Conservation (phyloP, 1,140 invertebrate species). For the Carposina sasakii region DNA sequence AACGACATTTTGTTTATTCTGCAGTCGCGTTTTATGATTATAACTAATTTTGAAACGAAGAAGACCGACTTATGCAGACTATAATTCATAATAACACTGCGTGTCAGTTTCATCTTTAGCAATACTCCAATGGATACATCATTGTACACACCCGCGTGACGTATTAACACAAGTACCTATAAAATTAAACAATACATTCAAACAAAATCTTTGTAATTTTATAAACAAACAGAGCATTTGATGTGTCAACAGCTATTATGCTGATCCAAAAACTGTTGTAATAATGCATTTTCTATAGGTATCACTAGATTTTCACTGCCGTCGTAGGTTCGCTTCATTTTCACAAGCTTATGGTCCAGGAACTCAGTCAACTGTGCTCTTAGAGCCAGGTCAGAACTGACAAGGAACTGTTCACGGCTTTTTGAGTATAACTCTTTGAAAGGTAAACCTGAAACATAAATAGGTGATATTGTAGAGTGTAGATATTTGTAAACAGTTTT, state of each 20-base stretch:
- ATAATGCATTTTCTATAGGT: conserved; percentile 81
- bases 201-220: too few relatives aligned
- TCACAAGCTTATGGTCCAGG: conserved; percentile 92
- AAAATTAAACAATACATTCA: too few relatives aligned
- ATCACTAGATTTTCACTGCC: conserved; percentile 87
- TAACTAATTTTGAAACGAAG: too few relatives aligned
- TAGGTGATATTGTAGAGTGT: conserved; percentile 6
- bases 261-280: conserved; percentile 85
- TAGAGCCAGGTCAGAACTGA: conserved; percentile 90
- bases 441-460: conserved; percentile 83
- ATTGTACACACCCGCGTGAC: too few relatives aligned
- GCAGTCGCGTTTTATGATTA: too few relatives aligned
- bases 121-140: too few relatives aligned
- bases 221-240: too few relatives aligned
- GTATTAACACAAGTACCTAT: too few relatives aligned
- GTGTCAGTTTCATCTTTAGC: too few relatives aligned
- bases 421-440: conserved; percentile 89
- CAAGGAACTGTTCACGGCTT: conserved; percentile 89
- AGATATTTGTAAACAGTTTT: not conserved
- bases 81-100: too few relatives aligned
- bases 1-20: too few relatives aligned
- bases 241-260: conserved; percentile 34
- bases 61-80: too few relatives aligned
- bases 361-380: conserved; percentile 94
- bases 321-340: conserved; percentile 83